Evolutionary conservation across 2,888 invertebrate genomes (phyloP), one percentile per base, ranked within the genome.

Genomic region (Chrysina gloriosa): DNA sequence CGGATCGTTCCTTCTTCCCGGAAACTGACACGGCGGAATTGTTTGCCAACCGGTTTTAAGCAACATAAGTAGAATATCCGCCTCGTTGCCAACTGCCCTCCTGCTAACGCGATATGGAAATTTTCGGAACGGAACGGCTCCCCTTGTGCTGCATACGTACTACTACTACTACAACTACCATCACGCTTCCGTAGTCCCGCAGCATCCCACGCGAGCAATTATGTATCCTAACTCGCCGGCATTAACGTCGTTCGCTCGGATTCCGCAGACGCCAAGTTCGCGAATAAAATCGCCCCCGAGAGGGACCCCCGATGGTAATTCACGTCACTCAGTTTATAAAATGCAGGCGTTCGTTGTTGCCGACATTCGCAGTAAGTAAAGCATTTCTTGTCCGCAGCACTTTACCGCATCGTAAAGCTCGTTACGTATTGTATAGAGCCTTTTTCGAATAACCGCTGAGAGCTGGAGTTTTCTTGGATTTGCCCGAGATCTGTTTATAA

Each of bases 201-300:
- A 19, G n/a, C 16, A 39, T 58, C 58, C 58, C 58, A 58, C 25
- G 58, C 39, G 58, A 23, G 58, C 58, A 58, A 36, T 58, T 58
- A 58, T 39, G 16, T 31, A 58, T 42, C 25, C 39, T 39, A 58
- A 39, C 42, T 1, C 25, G 58, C 25, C 25, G 31, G 19, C 58
- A 39, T 58, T 58, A 39, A 58, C 39, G 58, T 39, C 58, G 21
- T 58, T 39, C 58, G 19, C 11, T 7, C 23, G 25, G 21, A 58
- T 58, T 36, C 39, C 23, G 25, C 39, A 39, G 39, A 58, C 39
- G 39, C 25, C 14, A 39, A 39, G 9, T 39, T 21, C 14, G 11
- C 58, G 39, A 25, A 23, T 21, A 25, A 58, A 58, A 39, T 23
- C 25, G 58, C 9, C 9, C 58, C 25, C 9, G 25, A 36, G 58